These are phyloP conservation scores for Leucopternis melanops DNA, from an alignment of 2,113 vertebrate species.

Conservation along the genomic window DNA sequence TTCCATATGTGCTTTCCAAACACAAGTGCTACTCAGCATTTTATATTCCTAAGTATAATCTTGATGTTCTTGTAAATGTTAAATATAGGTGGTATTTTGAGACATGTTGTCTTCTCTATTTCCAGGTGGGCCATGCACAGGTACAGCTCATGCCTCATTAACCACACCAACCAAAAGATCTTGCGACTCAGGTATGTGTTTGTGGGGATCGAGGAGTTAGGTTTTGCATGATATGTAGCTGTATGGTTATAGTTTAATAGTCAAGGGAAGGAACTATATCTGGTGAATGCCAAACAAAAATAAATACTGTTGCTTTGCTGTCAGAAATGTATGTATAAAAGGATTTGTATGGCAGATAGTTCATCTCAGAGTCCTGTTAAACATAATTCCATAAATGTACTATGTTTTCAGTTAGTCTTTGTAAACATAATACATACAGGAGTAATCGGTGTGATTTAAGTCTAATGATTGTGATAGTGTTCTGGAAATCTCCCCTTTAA, in stretches of 20 bases:
- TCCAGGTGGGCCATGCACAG: constrained; percentile 86
- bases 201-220: background rate
- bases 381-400: background rate
- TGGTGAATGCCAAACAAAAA: background rate
- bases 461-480: background rate
- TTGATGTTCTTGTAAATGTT: background rate
- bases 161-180: constrained; percentile 90
- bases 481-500: background rate
- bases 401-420: background rate
- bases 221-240: background rate
- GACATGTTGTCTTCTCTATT: constrained; percentile 51
- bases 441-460: background rate
- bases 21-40: background rate
- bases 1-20: background rate
- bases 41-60: background rate
- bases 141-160: constrained; percentile 85
- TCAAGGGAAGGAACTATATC: background rate
- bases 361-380: background rate
- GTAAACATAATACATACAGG: background rate
- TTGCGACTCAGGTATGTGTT: constrained; percentile 83
- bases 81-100: background rate
- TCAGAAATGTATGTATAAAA: background rate
- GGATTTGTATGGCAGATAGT: background rate
- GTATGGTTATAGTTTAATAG: background rate
- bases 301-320: background rate